Conservation (phyloP, 2,113 vertebrate species). For the Bufo bufo region DNA sequence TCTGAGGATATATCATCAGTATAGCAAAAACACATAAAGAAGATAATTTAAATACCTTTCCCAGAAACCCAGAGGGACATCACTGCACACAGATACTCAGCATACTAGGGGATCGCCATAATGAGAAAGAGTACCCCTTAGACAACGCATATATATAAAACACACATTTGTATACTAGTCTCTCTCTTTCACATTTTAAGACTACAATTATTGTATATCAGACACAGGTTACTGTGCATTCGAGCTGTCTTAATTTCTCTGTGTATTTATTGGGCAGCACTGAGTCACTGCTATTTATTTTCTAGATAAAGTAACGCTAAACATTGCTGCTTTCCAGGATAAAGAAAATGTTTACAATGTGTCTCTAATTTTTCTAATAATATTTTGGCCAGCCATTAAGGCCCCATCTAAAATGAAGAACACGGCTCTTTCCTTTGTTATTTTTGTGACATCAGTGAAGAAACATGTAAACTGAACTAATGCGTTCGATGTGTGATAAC, state of each 20-base stretch:
- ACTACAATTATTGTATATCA: no score
- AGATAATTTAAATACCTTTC: no score
- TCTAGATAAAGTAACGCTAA: not conserved
- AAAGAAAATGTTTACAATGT: constrained; percentile 7
- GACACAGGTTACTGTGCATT: no score
- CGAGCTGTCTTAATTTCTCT: not conserved
- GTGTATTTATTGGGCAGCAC: not conserved
- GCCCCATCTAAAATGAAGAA: not conserved
- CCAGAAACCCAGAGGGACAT: no score
- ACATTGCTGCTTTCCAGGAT: constrained; percentile 5
- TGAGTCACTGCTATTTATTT: not conserved
- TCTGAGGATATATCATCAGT: no score
- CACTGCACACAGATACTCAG: no score
- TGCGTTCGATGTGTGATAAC: not conserved
- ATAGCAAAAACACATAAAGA: no score
- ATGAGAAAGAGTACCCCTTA: no score
- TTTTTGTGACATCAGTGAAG: not conserved
- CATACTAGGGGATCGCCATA: no score
- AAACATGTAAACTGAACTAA: constrained; percentile 28
- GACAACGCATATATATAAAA: no score
- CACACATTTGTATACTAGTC: no score
- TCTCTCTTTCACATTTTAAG: no score
- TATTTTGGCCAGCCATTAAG: constrained; percentile 14
- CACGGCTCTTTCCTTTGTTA: constrained; percentile 1
- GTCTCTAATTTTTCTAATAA: constrained; percentile 25